Evolutionary conservation across 2,113 vertebrate species (phyloP).

Genomic region (Prunella himalayana): DNA sequence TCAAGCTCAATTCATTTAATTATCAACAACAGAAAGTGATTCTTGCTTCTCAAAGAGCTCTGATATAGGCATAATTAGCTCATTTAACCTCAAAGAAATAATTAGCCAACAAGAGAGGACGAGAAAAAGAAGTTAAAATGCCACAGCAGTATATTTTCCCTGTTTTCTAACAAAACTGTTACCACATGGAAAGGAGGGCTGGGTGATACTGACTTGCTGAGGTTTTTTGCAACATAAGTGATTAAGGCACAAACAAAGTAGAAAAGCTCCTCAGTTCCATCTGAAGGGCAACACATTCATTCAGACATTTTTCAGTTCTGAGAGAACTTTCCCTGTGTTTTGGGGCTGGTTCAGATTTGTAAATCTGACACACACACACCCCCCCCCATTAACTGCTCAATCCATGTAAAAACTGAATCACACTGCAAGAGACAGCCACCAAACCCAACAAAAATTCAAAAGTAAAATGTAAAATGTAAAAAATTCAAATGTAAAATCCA

Average conservation of each 20-base stretch:
- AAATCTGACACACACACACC: no score
- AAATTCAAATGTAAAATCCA: neutral
- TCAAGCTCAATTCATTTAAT: slow-evolving; percentile 8
- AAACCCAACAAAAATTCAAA: neutral
- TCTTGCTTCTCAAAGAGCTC: slow-evolving; percentile 31
- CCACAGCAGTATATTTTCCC: neutral
- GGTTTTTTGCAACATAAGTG: neutral
- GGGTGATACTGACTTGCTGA: neutral
- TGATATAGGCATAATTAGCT: slow-evolving; percentile 49
- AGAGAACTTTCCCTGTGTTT: neutral
- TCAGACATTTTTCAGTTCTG: neutral
- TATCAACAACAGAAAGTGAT: slow-evolving; percentile 19
- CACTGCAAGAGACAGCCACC: neutral
- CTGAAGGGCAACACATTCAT: neutral
- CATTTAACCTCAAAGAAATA: slow-evolving; percentile 55
- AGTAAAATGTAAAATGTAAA: no score
- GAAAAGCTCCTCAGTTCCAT: neutral
- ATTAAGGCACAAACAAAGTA: neutral
- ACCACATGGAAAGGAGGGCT: neutral
- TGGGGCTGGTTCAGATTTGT: neutral
- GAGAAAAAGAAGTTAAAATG: slow-evolving; percentile 4
- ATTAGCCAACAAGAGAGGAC: slow-evolving; percentile 6
- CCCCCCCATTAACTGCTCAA: neutral
- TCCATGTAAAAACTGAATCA: neutral
- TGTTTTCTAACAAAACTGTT: neutral